Conservation (phyloP, 2,113 vertebrate genomes). For the Dermatemys mawii region DNA sequence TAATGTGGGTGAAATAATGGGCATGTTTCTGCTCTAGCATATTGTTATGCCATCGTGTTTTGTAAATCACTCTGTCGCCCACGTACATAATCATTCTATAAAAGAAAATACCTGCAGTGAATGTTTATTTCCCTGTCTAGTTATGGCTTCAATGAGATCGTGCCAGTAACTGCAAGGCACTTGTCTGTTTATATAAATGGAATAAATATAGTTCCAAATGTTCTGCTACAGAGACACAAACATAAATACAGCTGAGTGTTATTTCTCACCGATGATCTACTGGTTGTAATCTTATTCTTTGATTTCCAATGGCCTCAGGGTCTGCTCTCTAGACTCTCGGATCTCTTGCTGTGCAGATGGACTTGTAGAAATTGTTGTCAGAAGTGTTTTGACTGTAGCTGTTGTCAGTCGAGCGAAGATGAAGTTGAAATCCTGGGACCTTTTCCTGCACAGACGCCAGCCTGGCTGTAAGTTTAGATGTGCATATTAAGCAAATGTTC, state of each 20-base stretch:
- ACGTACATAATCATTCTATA: conserved; percentile 47
- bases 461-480: conserved; percentile 89
- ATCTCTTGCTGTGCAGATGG: conserved; percentile 89
- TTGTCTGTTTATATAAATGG: conserved; percentile 57
- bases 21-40: conserved; percentile 44
- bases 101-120: conserved; percentile 70
- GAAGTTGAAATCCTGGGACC: conserved; percentile 93
- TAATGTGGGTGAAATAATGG: conserved; percentile 47
- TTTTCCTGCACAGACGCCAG: conserved; percentile 89
- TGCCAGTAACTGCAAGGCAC: conserved; percentile 39
- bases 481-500: rapidly evolving
- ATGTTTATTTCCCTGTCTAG: conserved; percentile 62
- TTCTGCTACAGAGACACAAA: conserved; percentile 25
- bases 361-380: conserved; percentile 86
- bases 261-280: conserved; percentile 41
- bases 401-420: conserved; percentile 87
- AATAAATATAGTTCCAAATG: conserved; percentile 62
- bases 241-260: conserved; percentile 62
- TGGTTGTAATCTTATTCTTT: conserved; percentile 70
- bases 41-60: conserved; percentile 28
- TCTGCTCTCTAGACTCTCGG: conserved; percentile 86
- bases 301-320: conserved; percentile 79
- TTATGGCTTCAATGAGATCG: background rate
- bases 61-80: conserved; percentile 61
- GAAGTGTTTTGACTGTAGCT: conserved; percentile 88